Evolutionary conservation across 1,140 invertebrate genomes (phyloP), one percentile per base, ranked within the genome.

Genomic region (Stenopsyche tienmushanensis): DNA sequence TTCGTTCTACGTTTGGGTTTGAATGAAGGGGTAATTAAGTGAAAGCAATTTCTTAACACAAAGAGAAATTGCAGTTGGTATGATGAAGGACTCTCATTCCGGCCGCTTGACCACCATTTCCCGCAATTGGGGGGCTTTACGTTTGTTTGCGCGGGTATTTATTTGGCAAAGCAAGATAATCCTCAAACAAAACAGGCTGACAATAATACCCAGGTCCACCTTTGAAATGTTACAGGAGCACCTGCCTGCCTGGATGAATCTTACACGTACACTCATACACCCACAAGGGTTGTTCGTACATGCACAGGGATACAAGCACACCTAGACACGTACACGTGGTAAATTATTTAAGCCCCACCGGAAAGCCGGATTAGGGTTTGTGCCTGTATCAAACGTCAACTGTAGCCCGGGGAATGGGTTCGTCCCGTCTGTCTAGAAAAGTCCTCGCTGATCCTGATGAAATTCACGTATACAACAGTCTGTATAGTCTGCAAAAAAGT

Each of bases 371-470:
- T 47, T 47, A 47, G 18, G 44, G 44, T 15, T 34, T 20, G 7
- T 15, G 44, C 44, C 44, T 47, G 44, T 47, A 47, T 47, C 44
- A 47, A 47, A 47, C 44, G 44, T 47, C 44, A 47, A 47, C 44
- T 47, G 44, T 47, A 18, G 44, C 44, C 44, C 44, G 44, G 44
- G 44, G 44, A 47, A 15, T 15, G 17, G 44, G 44, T 47, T 47
- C 3, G 10, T 8, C 44, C 44, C 29, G 13, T 34, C 29, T 47
- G 44, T 47, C 44, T 13, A 15, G 44, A 15, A 47, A 39, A 39
- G n/a, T 39, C 34, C 34, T 39, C 34, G 34, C 34, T 39, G 34
- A n/a, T n/a, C n/a, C n/a, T n/a, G n/a, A n/a, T n/a, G n/a, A n/a
- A n/a, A n/a, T n/a, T n/a, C n/a, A n/a, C n/a, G n/a, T n/a, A n/a